Evolutionary conservation across 1,140 invertebrate genomes (phyloP).

Genomic region (Pseudomyrmex sp.): DNA sequence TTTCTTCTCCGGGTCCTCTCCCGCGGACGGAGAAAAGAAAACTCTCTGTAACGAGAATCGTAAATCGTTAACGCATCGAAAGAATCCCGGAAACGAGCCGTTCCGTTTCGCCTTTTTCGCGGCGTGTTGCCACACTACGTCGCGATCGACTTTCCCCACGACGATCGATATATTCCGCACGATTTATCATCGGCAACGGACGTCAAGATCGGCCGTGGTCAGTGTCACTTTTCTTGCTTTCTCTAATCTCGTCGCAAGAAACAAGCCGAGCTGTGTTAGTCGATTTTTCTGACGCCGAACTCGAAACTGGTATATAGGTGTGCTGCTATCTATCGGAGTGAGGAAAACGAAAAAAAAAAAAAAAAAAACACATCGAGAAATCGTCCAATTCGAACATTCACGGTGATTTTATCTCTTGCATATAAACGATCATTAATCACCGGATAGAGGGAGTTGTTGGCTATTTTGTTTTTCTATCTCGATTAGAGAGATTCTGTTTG

Average conservation of each 20-base stretch:
- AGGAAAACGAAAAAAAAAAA: too few species aligned
- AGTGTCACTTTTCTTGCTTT: constrained; percentile 54
- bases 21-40: constrained; percentile 38
- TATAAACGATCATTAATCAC: constrained; percentile 18
- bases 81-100: constrained; percentile 67
- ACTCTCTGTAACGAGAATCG: constrained; percentile 53
- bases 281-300: neutral
- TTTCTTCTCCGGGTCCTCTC: neutral
- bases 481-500: neutral
- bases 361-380: neutral
- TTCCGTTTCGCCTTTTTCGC: constrained; percentile 46
- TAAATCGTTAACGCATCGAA: constrained; percentile 63
- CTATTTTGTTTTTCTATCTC: neutral
- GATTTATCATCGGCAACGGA: constrained; percentile 57
- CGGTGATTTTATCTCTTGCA: neutral
- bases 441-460: neutral
- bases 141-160: constrained; percentile 31
- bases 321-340: too few species aligned
- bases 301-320: too few species aligned
- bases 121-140: too few species aligned
- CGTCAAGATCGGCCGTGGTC: constrained; percentile 14
- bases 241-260: constrained; percentile 34
- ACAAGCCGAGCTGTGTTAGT: neutral
- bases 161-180: constrained; percentile 62
- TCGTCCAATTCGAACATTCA: neutral